Conservation (phyloP, 2,888 invertebrate species). For the Aporophyla nigra region DNA sequence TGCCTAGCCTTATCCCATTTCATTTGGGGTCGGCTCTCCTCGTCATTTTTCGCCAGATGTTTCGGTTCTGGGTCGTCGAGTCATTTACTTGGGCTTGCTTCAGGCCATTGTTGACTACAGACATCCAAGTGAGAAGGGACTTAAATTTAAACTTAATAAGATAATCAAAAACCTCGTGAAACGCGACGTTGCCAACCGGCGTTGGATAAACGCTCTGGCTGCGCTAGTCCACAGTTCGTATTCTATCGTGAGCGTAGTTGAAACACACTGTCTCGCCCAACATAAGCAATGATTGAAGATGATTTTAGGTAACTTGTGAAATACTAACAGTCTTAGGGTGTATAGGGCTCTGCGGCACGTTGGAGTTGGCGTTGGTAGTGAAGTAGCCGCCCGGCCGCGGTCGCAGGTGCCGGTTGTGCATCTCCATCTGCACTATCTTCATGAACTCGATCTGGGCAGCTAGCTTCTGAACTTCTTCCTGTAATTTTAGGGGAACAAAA, state of each 20-base stretch:
- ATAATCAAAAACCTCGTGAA: too few relatives aligned
- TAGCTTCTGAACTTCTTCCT: constrained; percentile 97
- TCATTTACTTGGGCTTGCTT: too few relatives aligned
- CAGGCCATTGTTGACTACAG: too few relatives aligned
- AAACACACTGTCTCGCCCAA: too few relatives aligned
- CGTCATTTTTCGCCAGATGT: too few relatives aligned
- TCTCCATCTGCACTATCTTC: constrained; percentile 98
- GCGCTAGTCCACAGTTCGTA: neutral
- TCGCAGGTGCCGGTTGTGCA: constrained; percentile 97
- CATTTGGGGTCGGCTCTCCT: too few relatives aligned
- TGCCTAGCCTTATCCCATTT: too few relatives aligned
- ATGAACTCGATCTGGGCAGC: constrained; percentile 98
- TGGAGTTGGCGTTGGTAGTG: constrained; percentile 85
- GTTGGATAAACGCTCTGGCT: too few relatives aligned
- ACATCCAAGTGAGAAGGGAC: too few relatives aligned
- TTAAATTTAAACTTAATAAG: too few relatives aligned
- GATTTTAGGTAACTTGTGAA: constrained; percentile 75
- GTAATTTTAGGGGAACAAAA: constrained; percentile 59
- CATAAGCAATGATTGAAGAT: neutral
- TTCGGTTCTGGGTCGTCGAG: too few relatives aligned
- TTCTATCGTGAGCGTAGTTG: neutral
- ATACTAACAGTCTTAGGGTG: constrained; percentile 81
- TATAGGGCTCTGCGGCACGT: constrained; percentile 80
- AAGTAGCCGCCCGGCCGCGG: constrained; percentile 96
- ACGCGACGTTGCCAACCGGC: too few relatives aligned